A percentile compares a stretch with the other conserved stretches of the same genome.
phyloP scores from a whole-genome alignment of 2,797 vertebrate genomes.

The Bufotes viridis region DNA sequence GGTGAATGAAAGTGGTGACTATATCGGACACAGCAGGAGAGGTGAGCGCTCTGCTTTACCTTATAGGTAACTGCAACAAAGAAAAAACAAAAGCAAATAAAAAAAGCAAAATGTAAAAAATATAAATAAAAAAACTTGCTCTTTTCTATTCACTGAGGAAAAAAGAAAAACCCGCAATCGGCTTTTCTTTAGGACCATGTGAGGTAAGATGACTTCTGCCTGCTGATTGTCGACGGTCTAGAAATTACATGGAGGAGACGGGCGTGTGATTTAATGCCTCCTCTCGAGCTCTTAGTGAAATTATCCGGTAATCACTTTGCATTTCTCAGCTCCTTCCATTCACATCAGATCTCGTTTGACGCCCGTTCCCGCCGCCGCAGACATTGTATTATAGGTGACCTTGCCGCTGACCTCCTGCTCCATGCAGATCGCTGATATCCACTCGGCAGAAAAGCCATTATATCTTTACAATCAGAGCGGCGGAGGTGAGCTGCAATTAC shows the following conservation, averaged over 20 bases:
- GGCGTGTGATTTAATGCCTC: not conserved
- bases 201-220: not conserved
- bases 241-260: not conserved
- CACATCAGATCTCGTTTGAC: constrained; percentile 4
- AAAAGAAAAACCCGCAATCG: too few relatives aligned
- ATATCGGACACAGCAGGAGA: too few relatives aligned
- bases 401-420: constrained; percentile 5
- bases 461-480: constrained; percentile 34
- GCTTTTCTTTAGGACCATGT: not conserved
- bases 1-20: too few relatives aligned
- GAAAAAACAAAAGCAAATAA: too few relatives aligned
- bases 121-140: not conserved
- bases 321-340: not conserved
- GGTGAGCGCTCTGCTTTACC: too few relatives aligned
- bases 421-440: constrained; percentile 4
- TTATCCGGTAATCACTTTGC: constrained; percentile 16
- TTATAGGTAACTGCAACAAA: too few relatives aligned
- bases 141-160: too few relatives aligned
- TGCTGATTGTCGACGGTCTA: not conserved
- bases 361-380: not conserved
- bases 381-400: not conserved
- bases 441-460: constrained; percentile 25
- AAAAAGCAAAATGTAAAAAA: too few relatives aligned
- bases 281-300: constrained; percentile 8
- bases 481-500: constrained; percentile 33